These are phyloP conservation scores for Perca fluviatilis DNA, from an alignment of 2,113 vertebrate species.

Conservation along the genomic window DNA sequence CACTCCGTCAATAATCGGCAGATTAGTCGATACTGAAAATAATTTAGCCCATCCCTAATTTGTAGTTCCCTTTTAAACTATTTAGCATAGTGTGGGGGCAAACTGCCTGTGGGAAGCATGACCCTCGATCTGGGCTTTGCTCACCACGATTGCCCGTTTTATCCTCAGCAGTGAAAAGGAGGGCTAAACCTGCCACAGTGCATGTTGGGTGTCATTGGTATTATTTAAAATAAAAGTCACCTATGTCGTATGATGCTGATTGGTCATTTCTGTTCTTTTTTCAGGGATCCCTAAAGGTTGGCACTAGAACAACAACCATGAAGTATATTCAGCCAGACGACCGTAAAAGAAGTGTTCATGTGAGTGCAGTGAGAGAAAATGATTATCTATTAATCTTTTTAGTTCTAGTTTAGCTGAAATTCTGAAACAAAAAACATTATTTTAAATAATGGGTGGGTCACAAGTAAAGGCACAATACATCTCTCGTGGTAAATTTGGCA, in stretches of 20 bases:
- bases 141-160: slow-evolving; percentile 42
- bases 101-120: slow-evolving; percentile 27
- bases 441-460: not conserved
- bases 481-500: not conserved
- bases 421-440: not conserved
- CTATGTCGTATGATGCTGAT: slow-evolving; percentile 15
- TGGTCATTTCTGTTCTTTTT: slow-evolving; percentile 75
- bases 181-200: slow-evolving; percentile 70
- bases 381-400: not conserved
- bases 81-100: slow-evolving; percentile 11
- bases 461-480: not conserved
- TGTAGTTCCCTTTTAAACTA: slow-evolving; percentile 20
- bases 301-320: slow-evolving; percentile 90
- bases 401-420: not conserved
- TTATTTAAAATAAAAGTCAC: slow-evolving; percentile 33
- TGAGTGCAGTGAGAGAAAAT: slow-evolving; percentile 54
- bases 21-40: slow-evolving; percentile 10
- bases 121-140: slow-evolving; percentile 35
- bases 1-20: slow-evolving; percentile 3
- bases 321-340: slow-evolving; percentile 88
- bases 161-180: slow-evolving; percentile 58
- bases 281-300: slow-evolving; percentile 94
- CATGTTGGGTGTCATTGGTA: slow-evolving; percentile 75
- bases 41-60: slow-evolving; percentile 22
- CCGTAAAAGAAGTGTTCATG: slow-evolving; percentile 60